phyloP scores from a whole-genome alignment of 1,140 invertebrate species.

The Nephotettix cincticeps region DNA sequence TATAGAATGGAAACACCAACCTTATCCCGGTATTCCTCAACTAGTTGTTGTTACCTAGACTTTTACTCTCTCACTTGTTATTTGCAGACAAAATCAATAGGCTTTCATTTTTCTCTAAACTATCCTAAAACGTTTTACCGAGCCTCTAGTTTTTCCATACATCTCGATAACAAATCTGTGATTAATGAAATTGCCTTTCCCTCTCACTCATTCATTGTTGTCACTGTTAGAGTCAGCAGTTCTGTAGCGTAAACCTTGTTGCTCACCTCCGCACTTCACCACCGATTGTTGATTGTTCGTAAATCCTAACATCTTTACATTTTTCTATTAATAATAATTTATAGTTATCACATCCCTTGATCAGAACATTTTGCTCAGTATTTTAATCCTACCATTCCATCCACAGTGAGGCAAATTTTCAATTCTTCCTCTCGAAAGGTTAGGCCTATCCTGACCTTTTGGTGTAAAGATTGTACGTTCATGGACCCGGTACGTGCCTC shows the following conservation, averaged over 20 bases:
- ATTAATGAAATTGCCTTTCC: constrained; percentile 36
- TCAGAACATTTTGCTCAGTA: neutral
- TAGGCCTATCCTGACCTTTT: neutral
- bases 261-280: neutral
- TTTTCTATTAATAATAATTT: neutral
- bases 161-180: constrained; percentile 25
- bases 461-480: neutral
- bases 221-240: constrained; percentile 8
- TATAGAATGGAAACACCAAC: constrained; percentile 30
- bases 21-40: constrained; percentile 14
- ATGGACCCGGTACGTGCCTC: neutral
- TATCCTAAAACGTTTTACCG: neutral
- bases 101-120: constrained; percentile 9
- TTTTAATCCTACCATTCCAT: neutral
- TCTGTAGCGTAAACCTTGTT: neutral
- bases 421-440: neutral
- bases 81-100: constrained; percentile 21
- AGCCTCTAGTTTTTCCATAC: constrained; percentile 13
- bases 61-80: constrained; percentile 19
- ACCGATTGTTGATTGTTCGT: neutral
- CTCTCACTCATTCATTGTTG: constrained; percentile 8
- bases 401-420: neutral
- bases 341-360: neutral
- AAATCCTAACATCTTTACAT: constrained; percentile 1
- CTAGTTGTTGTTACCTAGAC: neutral